phyloP scores from a whole-genome alignment of 2,797 vertebrate genomes.

The Margarornis squamiger region DNA sequence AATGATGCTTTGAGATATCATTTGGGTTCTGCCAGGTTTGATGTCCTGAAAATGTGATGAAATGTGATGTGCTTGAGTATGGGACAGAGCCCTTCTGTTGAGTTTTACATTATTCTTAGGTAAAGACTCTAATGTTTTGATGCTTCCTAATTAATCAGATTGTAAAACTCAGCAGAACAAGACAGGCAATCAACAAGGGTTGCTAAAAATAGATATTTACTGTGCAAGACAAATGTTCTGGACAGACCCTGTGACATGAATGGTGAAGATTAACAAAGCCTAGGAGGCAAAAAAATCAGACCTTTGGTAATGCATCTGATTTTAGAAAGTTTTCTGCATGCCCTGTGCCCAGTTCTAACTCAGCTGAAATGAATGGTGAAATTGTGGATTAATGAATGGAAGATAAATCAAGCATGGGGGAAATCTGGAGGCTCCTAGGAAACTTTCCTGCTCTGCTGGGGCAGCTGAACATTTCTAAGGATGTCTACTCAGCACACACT shows the following conservation, averaged over 20 bases:
- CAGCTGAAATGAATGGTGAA: conserved; percentile 20
- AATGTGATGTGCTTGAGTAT: background rate
- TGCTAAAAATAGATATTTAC: background rate
- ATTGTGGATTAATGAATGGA: background rate
- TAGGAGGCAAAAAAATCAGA: background rate
- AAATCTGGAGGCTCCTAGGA: background rate
- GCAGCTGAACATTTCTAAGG: background rate
- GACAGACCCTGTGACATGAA: background rate
- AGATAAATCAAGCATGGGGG: background rate
- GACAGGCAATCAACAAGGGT: background rate
- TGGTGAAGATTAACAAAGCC: background rate
- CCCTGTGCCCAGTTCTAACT: background rate
- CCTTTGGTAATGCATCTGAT: background rate
- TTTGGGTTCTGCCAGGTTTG: background rate
- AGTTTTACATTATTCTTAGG: background rate
- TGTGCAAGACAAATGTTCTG: background rate
- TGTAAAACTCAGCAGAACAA: background rate
- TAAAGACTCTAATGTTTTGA: background rate
- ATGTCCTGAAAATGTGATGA: background rate
- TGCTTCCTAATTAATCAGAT: background rate
- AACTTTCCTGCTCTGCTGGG: background rate
- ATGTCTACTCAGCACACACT: background rate
- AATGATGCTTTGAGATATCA: background rate
- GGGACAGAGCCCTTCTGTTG: background rate
- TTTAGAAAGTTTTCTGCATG: background rate